A percentile compares a stretch with the other conserved stretches of the same genome.
phyloP scores from a whole-genome alignment of 1,140 invertebrate genomes.

The Rhyacophila brunnea region DNA sequence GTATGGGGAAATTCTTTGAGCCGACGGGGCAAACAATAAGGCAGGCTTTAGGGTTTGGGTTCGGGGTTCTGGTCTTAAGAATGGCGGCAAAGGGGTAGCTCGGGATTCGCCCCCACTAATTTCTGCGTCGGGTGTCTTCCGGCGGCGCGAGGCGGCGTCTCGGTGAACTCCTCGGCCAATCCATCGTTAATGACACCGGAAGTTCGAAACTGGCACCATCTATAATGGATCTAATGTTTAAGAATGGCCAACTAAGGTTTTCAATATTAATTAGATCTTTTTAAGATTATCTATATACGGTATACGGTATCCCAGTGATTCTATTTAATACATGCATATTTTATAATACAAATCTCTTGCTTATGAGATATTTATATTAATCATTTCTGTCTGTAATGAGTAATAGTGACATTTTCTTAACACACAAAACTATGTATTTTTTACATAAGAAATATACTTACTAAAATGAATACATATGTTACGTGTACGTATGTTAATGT shows the following conservation, averaged over 20 bases:
- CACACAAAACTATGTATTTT: too few species aligned
- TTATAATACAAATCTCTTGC: too few species aligned
- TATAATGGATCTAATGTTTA: neutral
- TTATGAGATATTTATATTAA: too few species aligned
- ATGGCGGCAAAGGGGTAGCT: neutral
- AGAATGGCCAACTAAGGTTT: neutral
- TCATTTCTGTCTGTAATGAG: too few species aligned
- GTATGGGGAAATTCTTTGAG: slow-evolving; percentile 32
- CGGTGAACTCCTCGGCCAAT: slow-evolving; percentile 20
- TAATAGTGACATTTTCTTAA: too few species aligned
- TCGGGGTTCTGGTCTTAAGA: neutral
- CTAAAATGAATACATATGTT: too few species aligned
- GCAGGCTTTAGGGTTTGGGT: slow-evolving; percentile 1
- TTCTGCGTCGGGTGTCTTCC: slow-evolving; percentile 21
- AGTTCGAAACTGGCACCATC: too few species aligned
- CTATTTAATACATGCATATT: too few species aligned
- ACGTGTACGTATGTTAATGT: too few species aligned
- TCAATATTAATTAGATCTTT: neutral
- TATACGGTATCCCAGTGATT: too few species aligned
- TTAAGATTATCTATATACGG: too few species aligned
- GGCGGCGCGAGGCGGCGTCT: slow-evolving; percentile 25
- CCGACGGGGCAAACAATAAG: slow-evolving; percentile 27
- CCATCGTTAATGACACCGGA: slow-evolving; percentile 19
- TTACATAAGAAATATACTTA: too few species aligned
- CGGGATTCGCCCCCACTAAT: slow-evolving; percentile 13